Base-by-base conservation (phyloP, 2,888 invertebrate species). In the Caenorhabditis macrosperma region DNA sequence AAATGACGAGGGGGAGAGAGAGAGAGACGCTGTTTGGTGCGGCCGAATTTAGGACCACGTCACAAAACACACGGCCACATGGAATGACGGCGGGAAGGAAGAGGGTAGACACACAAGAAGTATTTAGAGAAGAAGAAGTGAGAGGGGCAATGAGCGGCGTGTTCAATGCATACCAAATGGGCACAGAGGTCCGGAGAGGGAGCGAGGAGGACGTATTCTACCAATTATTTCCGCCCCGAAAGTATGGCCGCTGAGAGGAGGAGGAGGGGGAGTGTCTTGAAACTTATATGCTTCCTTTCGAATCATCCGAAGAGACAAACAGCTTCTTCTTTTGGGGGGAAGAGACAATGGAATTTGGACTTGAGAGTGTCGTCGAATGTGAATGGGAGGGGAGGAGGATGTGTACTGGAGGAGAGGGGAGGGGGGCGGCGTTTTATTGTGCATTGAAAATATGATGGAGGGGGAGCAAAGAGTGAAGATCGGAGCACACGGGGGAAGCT, bases 81-180 rank as follows among this genome's bases (percentile, higher is more conserved):
- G n/a, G n/a, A n/a, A 48, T 7, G 48, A 46, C 24, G 48, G 15
- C 48, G 48, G 10, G 26, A 26, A 5, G 15, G 52, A 38, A 15
- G 15, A 38, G 6, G 12, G 15, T 2, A 38, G 38, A 38, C 12
- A 38, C 9, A 12, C n/a, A 38, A 12, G 9, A 38, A 12, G 38
- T 38, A 9, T 38, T 38, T 38, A 12, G 38, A 12, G 24, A 50
- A 22, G 1, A 10, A 10, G 48, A 7, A 24, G 48, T 48, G 24
- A 48, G 46, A 50, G 35, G 52, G 30, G 17, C 20, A 10, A 22
- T 30, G 12, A 48, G 28, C 41, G 54, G 41, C 67, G 67, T 38
- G 38, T 69, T 69, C 69, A 69, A 69, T 69, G 69, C 60, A 69
- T 69, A 61, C 69, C 60, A 69, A 69, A 69, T 69, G 69, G 48